A percentile compares a stretch with the other conserved stretches of the same genome.
These are phyloP conservation scores for Gymnocephalus cernua DNA, from an alignment of 2,113 vertebrate genomes.

Conservation along the genomic window DNA sequence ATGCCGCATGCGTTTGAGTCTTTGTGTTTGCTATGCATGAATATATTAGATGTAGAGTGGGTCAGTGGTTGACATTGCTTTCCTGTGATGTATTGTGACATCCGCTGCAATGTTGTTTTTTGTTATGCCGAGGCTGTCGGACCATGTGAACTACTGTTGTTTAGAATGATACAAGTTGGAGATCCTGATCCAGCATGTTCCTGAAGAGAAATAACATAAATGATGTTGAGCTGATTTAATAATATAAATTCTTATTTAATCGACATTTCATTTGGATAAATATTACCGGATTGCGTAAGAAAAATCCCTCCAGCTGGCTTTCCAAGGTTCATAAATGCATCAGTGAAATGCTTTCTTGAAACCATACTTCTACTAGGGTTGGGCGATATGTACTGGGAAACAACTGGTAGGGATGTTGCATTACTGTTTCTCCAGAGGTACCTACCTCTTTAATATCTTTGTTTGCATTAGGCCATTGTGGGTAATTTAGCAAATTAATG, in stretches of 20 bases:
- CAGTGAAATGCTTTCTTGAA: background rate
- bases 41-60: constrained; percentile 73
- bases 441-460: constrained; percentile 1
- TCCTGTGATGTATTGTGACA: constrained; percentile 79
- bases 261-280: constrained; percentile 24
- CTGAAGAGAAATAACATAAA: background rate
- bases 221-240: constrained; percentile 7
- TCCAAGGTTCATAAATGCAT: constrained; percentile 14
- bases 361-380: background rate
- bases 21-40: constrained; percentile 82
- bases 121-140: constrained; percentile 20
- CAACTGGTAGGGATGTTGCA: background rate
- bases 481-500: constrained; percentile 28
- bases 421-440: constrained; percentile 5
- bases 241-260: background rate
- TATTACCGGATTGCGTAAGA: background rate
- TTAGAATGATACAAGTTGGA: constrained; percentile 26
- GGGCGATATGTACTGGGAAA: background rate
- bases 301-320: constrained; percentile 21
- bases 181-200: constrained; percentile 8
- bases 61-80: constrained; percentile 77
- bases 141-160: constrained; percentile 12
- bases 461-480: background rate
- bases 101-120: constrained; percentile 44
- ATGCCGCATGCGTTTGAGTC: constrained; percentile 50